A percentile compares a stretch with the other conserved stretches of the same genome.
Evolutionary conservation across 2,888 invertebrate species (phyloP).

Genomic region (Tolmerus cingulatus): DNA sequence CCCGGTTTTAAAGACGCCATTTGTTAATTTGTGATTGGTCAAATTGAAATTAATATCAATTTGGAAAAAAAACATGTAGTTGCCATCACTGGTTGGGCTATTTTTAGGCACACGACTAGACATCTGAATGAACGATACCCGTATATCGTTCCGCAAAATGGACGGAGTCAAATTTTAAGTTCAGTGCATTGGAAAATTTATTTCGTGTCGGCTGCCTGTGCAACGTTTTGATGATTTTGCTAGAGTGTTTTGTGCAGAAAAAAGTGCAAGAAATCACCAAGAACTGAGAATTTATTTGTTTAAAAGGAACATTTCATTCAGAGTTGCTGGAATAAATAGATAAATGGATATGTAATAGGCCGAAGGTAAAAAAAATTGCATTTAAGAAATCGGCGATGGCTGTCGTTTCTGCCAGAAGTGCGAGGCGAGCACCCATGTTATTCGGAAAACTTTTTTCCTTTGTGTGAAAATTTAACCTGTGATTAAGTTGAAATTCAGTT

Average conservation of each 20-base stretch:
- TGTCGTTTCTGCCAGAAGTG: not conserved
- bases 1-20: too few species aligned
- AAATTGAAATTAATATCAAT: not conserved
- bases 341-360: constrained; percentile 20
- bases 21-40: too few species aligned
- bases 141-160: not conserved
- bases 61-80: not conserved
- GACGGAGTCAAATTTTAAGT: not conserved
- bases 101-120: not conserved
- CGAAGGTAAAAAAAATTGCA: constrained; percentile 4
- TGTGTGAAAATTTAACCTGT: not conserved
- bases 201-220: constrained; percentile 35
- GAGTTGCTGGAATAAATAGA: not conserved
- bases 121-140: not conserved
- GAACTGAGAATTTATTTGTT: not conserved
- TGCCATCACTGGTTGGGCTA: not conserved
- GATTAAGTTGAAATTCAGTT: not conserved
- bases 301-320: not conserved
- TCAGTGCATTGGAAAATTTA: constrained; percentile 39
- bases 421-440: constrained; percentile 7
- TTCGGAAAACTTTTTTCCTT: not conserved
- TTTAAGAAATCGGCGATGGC: not conserved
- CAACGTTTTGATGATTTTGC: constrained; percentile 31
- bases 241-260: constrained; percentile 34
- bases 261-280: constrained; percentile 34